Evolutionary conservation across 2,797 vertebrate genomes (phyloP).

Genomic region (Acrossocheilus wenchowensis): DNA sequence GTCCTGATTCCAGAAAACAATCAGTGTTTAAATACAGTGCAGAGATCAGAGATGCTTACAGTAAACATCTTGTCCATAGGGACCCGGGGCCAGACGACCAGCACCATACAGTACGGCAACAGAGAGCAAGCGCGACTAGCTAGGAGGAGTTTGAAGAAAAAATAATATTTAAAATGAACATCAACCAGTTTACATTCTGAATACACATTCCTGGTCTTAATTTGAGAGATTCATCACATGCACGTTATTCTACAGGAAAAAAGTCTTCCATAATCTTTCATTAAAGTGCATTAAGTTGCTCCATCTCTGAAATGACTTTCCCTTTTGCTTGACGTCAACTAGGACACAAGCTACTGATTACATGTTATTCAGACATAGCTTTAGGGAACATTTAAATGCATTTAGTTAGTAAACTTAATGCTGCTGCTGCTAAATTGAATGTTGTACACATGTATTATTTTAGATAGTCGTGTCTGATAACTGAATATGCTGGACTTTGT

Average conservation of each 20-base stretch:
- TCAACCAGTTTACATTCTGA: neutral
- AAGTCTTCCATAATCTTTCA: neutral
- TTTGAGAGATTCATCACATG: neutral
- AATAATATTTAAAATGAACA: neutral
- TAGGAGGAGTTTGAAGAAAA: neutral
- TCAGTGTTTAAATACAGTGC: slow-evolving; percentile 48
- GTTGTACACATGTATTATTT: neutral
- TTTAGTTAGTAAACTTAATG: neutral
- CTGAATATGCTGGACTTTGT: no score
- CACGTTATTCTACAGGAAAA: neutral
- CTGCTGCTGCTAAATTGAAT: neutral
- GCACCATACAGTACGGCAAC: neutral
- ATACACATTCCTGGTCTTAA: slow-evolving; percentile 8
- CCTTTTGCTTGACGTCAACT: neutral
- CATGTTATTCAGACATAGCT: neutral
- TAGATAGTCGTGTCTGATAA: neutral
- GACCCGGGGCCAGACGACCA: slow-evolving; percentile 20
- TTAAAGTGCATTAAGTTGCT: neutral
- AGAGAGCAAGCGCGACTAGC: neutral
- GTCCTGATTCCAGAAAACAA: slow-evolving; percentile 57
- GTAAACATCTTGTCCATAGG: slow-evolving; percentile 41
- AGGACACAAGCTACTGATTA: neutral
- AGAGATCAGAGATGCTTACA: slow-evolving; percentile 45
- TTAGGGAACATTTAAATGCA: neutral
- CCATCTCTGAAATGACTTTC: neutral